Evolutionary conservation across 2,113 vertebrate species (phyloP).

Genomic region (Salvelinus sp.): DNA sequence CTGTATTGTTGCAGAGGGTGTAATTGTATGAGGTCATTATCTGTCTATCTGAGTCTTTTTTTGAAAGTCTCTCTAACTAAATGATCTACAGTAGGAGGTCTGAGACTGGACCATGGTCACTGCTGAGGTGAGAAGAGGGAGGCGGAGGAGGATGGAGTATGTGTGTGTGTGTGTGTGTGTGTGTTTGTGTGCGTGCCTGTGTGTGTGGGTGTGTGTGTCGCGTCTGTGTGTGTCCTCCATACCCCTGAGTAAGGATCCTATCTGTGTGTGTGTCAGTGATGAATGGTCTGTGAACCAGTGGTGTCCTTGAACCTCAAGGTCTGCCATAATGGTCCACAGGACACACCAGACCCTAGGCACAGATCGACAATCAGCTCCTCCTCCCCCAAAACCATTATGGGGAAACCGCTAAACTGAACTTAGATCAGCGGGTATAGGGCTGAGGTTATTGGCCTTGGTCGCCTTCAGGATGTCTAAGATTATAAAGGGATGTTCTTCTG

Average conservation of each 20-base stretch:
- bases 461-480: too few species aligned
- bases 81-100: constrained; percentile 6
- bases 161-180: constrained; percentile 12
- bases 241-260: constrained; percentile 45
- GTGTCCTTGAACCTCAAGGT: constrained; percentile 73
- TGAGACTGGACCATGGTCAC: constrained; percentile 22
- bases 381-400: neutral
- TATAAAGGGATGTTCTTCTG: constrained; percentile 6
- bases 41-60: constrained; percentile 10
- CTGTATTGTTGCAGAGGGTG: neutral
- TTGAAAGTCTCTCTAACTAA: constrained; percentile 8
- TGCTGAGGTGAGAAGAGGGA: constrained; percentile 14
- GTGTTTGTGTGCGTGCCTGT: constrained; percentile 31
- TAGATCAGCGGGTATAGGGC: neutral
- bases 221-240: constrained; percentile 25
- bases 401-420: neutral
- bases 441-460: neutral
- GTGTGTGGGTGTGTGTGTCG: constrained; percentile 60
- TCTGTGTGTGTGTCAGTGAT: constrained; percentile 66
- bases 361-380: neutral
- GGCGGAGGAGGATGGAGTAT: constrained; percentile 2
- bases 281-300: constrained; percentile 63
- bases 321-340: constrained; percentile 63
- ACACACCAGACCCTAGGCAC: constrained; percentile 47
- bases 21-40: constrained; percentile 39